Conservation (phyloP, 2,797 vertebrate species). For the Bryconaethiops microstoma region DNA sequence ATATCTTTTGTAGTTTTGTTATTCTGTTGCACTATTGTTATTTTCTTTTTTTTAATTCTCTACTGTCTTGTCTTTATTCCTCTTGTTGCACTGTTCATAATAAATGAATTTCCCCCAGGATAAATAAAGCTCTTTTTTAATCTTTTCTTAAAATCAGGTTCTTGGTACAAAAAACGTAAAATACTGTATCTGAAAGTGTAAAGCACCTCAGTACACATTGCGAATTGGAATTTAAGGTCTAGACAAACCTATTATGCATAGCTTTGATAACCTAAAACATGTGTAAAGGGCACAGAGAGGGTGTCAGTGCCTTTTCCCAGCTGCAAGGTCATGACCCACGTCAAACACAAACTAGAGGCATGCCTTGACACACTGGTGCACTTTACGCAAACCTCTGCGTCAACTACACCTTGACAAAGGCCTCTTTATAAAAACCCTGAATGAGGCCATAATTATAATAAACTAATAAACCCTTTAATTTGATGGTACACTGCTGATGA, state of each 20-base stretch:
- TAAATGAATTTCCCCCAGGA: no score
- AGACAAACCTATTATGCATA: slow-evolving; percentile 17
- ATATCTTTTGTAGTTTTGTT: no score
- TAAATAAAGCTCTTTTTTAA: no score
- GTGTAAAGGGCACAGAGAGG: slow-evolving; percentile 36
- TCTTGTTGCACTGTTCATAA: no score
- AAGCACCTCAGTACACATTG: neutral
- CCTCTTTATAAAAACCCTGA: neutral
- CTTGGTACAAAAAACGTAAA: no score
- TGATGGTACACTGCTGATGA: neutral
- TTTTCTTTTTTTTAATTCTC: no score
- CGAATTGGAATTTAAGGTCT: neutral
- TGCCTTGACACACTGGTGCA: slow-evolving; percentile 4
- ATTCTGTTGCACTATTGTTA: no score
- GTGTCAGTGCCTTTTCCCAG: slow-evolving; percentile 24
- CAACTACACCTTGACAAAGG: neutral
- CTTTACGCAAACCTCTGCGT: neutral
- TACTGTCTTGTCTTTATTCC: no score
- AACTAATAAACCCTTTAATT: neutral
- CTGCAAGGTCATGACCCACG: slow-evolving; percentile 43
- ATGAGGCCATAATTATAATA: neutral
- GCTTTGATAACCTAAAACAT: slow-evolving; percentile 30
- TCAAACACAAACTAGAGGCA: slow-evolving; percentile 26
- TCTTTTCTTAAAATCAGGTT: no score
- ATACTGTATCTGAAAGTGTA: neutral